Evolutionary conservation across 2,888 invertebrate species (phyloP).

Genomic region (Microplitis manilae): DNA sequence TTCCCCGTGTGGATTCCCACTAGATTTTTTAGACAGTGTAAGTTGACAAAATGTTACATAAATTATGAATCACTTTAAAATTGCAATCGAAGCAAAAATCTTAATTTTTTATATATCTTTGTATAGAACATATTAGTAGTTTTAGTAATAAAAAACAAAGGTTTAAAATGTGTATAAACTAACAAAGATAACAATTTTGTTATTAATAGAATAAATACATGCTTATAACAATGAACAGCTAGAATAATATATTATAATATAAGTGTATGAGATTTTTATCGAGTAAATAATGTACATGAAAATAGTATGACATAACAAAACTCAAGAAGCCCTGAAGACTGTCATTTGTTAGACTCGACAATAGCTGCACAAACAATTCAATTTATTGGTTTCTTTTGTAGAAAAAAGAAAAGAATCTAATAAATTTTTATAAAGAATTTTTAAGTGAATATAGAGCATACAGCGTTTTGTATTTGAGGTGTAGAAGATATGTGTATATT

Average conservation of each 20-base stretch:
- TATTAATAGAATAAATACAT: not conserved
- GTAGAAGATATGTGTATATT: not conserved
- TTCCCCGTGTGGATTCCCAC: too few species aligned
- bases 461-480: not conserved
- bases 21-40: too few species aligned
- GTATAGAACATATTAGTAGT: too few species aligned
- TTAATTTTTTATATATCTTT: too few species aligned
- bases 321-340: constrained; percentile 8
- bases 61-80: too few species aligned
- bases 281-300: not conserved
- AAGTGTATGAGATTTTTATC: not conserved
- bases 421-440: not conserved
- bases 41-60: too few species aligned
- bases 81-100: too few species aligned
- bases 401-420: too few species aligned
- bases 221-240: not conserved
- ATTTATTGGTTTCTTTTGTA: constrained; percentile 14
- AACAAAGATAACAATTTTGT: too few species aligned
- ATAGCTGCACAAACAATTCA: constrained; percentile 23
- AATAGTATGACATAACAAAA: constrained; percentile 16
- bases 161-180: too few species aligned
- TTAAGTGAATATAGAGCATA: not conserved
- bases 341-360: constrained; percentile 22
- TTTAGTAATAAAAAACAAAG: too few species aligned
- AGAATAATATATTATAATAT: not conserved